Percentiles rank a stretch among this genome's conserved stretches.
Conservation (phyloP, 1,140 invertebrate genomes). For the Belonocnema kinseyi region DNA sequence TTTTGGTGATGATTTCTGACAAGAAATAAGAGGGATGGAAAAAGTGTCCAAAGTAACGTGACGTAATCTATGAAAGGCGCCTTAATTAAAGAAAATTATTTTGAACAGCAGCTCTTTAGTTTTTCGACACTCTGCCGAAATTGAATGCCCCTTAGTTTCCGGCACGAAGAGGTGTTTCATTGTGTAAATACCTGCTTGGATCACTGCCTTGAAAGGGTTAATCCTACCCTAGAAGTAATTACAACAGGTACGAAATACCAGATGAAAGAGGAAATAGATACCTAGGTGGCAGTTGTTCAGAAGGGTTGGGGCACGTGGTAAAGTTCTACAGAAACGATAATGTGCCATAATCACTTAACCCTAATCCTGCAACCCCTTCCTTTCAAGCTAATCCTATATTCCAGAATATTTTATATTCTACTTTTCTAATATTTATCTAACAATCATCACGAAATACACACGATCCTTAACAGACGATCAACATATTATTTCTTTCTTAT, state of each 20-base stretch:
- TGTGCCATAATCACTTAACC: constrained; percentile 50
- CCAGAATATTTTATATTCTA: neutral
- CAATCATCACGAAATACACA: neutral
- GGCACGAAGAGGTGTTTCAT: too few species aligned
- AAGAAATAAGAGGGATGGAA: too few species aligned
- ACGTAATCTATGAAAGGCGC: too few species aligned
- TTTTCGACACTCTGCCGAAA: too few species aligned
- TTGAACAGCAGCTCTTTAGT: too few species aligned
- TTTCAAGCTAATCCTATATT: neutral
- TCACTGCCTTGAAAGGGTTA: constrained; percentile 37
- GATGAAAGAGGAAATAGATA: constrained; percentile 22
- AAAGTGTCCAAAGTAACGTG: too few species aligned
- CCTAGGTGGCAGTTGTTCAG: constrained; percentile 35
- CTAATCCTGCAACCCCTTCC: constrained; percentile 3
- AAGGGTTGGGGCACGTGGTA: constrained; percentile 55
- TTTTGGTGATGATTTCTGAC: too few species aligned
- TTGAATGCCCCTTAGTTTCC: too few species aligned
- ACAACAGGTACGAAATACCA: constrained; percentile 35
- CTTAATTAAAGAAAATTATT: too few species aligned
- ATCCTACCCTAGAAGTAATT: constrained; percentile 40
- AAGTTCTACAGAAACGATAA: constrained; percentile 57
- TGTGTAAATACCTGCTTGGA: too few species aligned
- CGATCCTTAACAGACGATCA: too few species aligned
- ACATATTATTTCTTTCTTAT: too few species aligned
- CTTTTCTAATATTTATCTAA: neutral